Evolutionary conservation across 2,888 invertebrate genomes (phyloP), one percentile per base, ranked within the genome.

Genomic region (Carcina quercana): DNA sequence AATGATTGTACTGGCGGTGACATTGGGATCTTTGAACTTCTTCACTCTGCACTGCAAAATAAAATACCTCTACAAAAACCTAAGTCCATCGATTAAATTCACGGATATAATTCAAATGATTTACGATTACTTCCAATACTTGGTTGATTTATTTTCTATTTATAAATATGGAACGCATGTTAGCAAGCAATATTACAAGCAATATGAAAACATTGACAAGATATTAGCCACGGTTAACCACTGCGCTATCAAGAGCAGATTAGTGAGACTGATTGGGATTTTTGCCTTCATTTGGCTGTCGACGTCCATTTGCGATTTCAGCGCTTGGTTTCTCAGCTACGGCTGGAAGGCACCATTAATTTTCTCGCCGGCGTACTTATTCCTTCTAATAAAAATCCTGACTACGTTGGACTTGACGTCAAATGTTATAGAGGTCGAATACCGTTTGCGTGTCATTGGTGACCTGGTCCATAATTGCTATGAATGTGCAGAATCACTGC

Each of bases 361-460:
- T 1, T 71, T 60, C 40, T 47, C 59, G 1, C 13, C 61, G 5
- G 33, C 60, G 3, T 75, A 74, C 37, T 13, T 72, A 2, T 75
- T 59, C 46, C 38, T 73, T 12, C 49, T 67, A n/a, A 59, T 74
- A 19, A 79, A 76, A 58, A 70, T 75, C 12, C 37, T 74, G 1
- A 70, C 68, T 1, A 66, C 54, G 3, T 34, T 78, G 13, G 70
- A 76, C 42, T 46, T 78, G 13, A 65, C 66, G 15, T 55, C 62
- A 13, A 69, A 79, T 35, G 53, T 69, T 3, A 56, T 62, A 44
- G 63, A 73, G 1, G 51, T 72, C 6, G 65, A 69, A 39, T 52
- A 45, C 25, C 54, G 78, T 27, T 34, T 79, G n/a, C 49, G 43
- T 30, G 47, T 54, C 10, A 52, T 78, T 3, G 57, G 55, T 13